Conservation (phyloP, 2,113 vertebrate genomes). For the Atlantisia rogersi region DNA sequence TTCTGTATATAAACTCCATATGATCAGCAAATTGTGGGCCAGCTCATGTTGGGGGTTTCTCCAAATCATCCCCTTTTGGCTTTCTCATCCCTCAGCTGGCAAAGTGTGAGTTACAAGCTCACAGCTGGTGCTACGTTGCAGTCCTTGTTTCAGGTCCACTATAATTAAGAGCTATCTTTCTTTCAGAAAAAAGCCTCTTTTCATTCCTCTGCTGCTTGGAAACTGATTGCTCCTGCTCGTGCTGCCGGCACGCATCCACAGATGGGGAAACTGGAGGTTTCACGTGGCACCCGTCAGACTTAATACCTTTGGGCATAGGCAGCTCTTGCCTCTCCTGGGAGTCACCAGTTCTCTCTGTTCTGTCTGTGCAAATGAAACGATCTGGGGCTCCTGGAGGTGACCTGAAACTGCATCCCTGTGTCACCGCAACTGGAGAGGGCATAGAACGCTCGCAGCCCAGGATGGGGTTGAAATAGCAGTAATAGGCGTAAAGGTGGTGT, state of each 20-base stretch:
- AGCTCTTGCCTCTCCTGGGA: neutral
- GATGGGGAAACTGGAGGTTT: neutral
- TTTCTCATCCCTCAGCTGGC: constrained; percentile 28
- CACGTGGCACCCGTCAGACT: neutral
- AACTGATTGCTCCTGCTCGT: neutral
- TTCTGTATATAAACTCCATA: constrained; percentile 28
- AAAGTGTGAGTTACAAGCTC: neutral
- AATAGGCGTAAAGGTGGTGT: neutral
- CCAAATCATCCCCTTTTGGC: constrained; percentile 47
- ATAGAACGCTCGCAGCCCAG: neutral
- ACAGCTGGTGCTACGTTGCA: constrained; percentile 33
- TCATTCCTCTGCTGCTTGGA: neutral
- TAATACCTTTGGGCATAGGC: neutral
- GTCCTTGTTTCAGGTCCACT: constrained; percentile 35
- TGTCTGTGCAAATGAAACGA: neutral
- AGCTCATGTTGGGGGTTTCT: constrained; percentile 43
- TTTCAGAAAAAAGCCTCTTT: neutral
- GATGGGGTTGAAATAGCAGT: neutral
- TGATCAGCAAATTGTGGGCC: constrained; percentile 32
- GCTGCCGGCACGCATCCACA: neutral
- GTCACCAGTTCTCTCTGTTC: neutral
- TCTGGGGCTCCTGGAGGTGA: neutral
- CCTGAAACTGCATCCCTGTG: neutral
- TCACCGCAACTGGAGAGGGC: neutral
- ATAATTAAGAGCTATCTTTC: constrained; percentile 22